phyloP scores from a whole-genome alignment of 2,113 vertebrate genomes.

The Gambusia holbrooki region DNA sequence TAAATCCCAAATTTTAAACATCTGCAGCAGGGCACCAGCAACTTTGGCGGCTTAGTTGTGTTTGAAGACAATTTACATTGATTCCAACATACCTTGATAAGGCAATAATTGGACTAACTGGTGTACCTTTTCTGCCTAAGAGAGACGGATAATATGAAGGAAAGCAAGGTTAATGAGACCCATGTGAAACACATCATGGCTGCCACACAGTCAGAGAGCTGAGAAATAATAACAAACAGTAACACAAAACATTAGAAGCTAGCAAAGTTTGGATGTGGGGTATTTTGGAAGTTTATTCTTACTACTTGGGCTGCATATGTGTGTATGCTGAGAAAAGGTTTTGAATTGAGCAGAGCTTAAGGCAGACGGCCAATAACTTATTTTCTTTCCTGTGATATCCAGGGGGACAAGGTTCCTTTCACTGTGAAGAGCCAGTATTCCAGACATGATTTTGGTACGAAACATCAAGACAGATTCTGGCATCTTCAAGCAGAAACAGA shows the following conservation, averaged over 20 bases:
- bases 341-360: conserved; percentile 17
- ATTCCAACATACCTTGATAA: not conserved
- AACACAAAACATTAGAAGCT: not conserved
- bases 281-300: conserved; percentile 20
- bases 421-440: conserved; percentile 22
- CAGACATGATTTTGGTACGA: conserved; percentile 25
- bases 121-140: not conserved
- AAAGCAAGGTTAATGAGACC: not conserved
- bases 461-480: conserved; percentile 22
- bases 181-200: not conserved
- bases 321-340: not conserved
- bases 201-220: not conserved
- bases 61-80: not conserved
- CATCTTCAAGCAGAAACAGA: conserved; percentile 14
- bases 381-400: conserved; percentile 43
- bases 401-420: conserved; percentile 44
- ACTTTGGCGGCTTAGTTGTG: not conserved
- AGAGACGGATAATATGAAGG: not conserved
- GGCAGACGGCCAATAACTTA: conserved; percentile 28
- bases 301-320: conserved; percentile 1
- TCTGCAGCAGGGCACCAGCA: not conserved
- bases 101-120: not conserved
- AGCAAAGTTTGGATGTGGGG: conserved; percentile 13
- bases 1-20: not conserved
- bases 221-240: not conserved